A percentile compares a stretch with the other conserved stretches of the same genome.
Conservation (phyloP, 2,113 vertebrate genomes). For the Zosterops hypoxanthus region DNA sequence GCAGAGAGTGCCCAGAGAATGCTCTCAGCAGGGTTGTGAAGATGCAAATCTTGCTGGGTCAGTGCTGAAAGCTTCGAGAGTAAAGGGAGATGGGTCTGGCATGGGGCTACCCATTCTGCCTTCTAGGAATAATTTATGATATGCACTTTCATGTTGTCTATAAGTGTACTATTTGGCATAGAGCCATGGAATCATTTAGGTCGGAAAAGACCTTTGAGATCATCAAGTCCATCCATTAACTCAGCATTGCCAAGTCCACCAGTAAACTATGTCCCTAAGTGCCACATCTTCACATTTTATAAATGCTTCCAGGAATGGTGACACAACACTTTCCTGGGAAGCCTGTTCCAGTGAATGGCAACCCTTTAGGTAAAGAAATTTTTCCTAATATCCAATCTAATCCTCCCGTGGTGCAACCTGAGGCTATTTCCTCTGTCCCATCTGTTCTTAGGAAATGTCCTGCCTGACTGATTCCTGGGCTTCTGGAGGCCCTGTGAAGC, state of each 20-base stretch:
- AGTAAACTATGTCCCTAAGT: background rate
- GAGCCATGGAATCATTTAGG: background rate
- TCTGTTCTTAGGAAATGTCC: background rate
- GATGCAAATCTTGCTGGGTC: background rate
- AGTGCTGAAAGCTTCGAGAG: background rate
- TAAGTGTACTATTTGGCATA: background rate
- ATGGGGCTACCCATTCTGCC: background rate
- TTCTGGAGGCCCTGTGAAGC: background rate
- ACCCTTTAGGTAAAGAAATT: background rate
- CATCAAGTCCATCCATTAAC: background rate
- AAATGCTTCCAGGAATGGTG: background rate
- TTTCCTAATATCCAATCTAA: background rate
- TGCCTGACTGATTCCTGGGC: background rate
- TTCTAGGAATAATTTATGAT: background rate
- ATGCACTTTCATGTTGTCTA: background rate
- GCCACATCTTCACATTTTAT: rapidly evolving
- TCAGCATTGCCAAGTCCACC: background rate
- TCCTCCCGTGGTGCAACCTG: background rate
- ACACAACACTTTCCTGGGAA: background rate
- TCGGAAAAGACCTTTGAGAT: background rate
- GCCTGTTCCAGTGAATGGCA: background rate
- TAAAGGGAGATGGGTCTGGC: background rate
- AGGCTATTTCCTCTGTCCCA: background rate
- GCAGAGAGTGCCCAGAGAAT: background rate
- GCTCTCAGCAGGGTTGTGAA: background rate